Evolutionary conservation across 2,113 vertebrate genomes (phyloP), one percentile per base, ranked within the genome.

Genomic region (Paedocypris sp.): DNA sequence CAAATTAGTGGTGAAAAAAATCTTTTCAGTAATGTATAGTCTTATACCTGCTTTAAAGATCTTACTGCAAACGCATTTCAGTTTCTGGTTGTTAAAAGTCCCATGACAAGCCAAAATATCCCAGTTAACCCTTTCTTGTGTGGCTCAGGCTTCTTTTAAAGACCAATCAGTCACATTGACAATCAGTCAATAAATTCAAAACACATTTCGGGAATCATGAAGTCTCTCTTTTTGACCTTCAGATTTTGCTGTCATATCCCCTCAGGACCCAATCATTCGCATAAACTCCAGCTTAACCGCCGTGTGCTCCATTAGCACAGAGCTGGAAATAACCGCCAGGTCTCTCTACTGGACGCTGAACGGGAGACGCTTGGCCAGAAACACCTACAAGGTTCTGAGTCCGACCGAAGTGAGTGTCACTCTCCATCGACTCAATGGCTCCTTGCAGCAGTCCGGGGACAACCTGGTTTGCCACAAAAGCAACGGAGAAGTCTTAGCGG

Each of bases 301-400:
- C 62, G 87, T 85, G 0, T 96, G 93, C 77, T 84, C 86, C 0
- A 74, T 96, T 25, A 84, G 73, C 15, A 68, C 87, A 0, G 87
- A 84, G 46, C 64, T 77, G 2, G 76, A 79, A 47, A 75, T 87
- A 42, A 82, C 72, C 0, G 84, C 87, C 6, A 70, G 85, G 72
- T 79, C 86, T 0, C 73, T 92, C 41, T 94, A 89, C 83, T 95
- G 92, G 92, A 93, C 90, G 0, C 87, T 97, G 36, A 97, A 96
- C 2, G 90, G 93, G 19, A 78, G 75, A 36, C 83, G 83, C 18
- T 71, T 95, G 56, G 81, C 90, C 43, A 59, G 81, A 1, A 80
- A 85, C 72, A 72, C 82, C 51, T 92, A 88, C 75, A 47, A 51
- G 0, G 12, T 84, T 11, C 72, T 87, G 4, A 83, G 87, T 3